Evolutionary conservation across 2,113 vertebrate species (phyloP).

Genomic region (Paraplagusia blochii): DNA sequence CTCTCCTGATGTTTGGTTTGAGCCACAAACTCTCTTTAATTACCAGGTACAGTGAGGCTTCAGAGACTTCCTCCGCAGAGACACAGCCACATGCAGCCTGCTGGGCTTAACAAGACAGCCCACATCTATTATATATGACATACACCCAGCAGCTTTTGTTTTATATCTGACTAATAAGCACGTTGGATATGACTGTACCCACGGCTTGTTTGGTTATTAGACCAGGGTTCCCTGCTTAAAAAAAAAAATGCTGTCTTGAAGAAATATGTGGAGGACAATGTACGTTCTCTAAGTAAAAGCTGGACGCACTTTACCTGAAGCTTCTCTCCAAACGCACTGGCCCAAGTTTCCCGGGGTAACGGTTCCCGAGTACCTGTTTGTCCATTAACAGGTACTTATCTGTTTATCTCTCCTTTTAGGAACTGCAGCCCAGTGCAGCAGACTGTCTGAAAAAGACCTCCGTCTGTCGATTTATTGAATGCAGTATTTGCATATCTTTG

Average conservation of each 20-base stretch:
- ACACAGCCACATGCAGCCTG: constrained; percentile 68
- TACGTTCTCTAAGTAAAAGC: constrained; percentile 29
- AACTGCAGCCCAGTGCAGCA: constrained; percentile 67
- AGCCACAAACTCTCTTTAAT: constrained; percentile 94
- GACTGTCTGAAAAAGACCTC: constrained; percentile 76
- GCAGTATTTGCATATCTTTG: constrained; percentile 81
- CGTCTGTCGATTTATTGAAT: constrained; percentile 77
- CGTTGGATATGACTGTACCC: constrained; percentile 54
- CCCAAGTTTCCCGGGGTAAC: constrained; percentile 43
- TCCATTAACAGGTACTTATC: constrained; percentile 79
- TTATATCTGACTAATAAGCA: constrained; percentile 72
- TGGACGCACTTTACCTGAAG: constrained; percentile 36
- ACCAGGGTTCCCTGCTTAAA: constrained; percentile 32
- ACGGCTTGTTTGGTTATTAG: constrained; percentile 59
- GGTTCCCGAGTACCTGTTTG: constrained; percentile 41
- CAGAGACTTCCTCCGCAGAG: constrained; percentile 61
- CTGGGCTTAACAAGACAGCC: constrained; percentile 76
- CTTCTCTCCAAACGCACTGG: constrained; percentile 50
- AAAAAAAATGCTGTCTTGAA: constrained; percentile 37
- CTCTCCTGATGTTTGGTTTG: constrained; percentile 81
- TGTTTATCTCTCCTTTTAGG: constrained; percentile 77
- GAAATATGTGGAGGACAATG: constrained; percentile 37
- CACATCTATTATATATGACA: constrained; percentile 77
- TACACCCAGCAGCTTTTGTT: constrained; percentile 72
- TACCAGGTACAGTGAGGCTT: constrained; percentile 80